Conservation (phyloP, 2,888 invertebrate species). For the Seira musarum region DNA sequence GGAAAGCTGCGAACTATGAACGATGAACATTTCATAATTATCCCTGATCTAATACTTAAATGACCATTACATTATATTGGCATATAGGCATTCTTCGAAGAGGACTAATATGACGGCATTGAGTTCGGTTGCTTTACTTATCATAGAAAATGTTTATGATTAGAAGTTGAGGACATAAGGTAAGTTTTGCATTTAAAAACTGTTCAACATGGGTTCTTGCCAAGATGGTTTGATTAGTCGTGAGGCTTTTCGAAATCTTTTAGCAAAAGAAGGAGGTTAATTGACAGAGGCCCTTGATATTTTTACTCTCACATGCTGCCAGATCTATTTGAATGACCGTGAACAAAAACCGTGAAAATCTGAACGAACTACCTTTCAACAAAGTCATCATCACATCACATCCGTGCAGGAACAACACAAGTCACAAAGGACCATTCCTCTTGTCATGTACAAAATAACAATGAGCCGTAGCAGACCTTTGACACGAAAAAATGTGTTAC, state of each 20-base stretch:
- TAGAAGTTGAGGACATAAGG: no score
- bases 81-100: no score
- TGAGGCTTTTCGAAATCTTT: background rate
- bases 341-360: constrained; percentile 2
- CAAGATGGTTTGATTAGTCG: background rate
- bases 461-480: constrained; percentile 41
- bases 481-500: constrained; percentile 32
- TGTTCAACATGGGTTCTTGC: background rate
- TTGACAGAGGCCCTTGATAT: constrained; percentile 7
- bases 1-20: no score
- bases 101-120: no score
- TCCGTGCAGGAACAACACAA: background rate
- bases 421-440: background rate
- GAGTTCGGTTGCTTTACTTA: no score
- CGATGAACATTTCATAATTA: no score
- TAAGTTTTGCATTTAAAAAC: no score
- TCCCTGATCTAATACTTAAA: no score
- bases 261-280: background rate
- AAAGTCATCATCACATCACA: background rate
- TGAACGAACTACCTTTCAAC: background rate
- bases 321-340: no score
- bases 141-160: no score
- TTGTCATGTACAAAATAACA: constrained; percentile 34
- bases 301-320: background rate
- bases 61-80: no score